Evolutionary conservation across 1,140 invertebrate genomes (phyloP).

Genomic region (Dendrolimus punctatus): DNA sequence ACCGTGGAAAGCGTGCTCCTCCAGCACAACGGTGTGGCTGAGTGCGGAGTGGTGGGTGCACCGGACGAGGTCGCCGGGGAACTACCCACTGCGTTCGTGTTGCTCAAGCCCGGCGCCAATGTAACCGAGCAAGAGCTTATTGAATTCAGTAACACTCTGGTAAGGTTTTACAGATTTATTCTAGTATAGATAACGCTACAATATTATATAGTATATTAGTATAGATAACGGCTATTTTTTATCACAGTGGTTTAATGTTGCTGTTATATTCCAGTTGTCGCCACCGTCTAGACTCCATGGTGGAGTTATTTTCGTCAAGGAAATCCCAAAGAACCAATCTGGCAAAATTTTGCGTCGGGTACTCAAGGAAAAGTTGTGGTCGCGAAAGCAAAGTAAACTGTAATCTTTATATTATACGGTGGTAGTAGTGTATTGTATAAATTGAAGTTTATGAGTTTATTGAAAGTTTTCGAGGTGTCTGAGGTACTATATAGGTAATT

Average conservation of each 20-base stretch:
- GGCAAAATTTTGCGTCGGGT: constrained; percentile 76
- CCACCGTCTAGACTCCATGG: constrained; percentile 65
- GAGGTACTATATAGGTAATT: too few species aligned
- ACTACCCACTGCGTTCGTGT: constrained; percentile 78
- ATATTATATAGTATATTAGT: too few species aligned
- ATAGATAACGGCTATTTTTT: too few species aligned
- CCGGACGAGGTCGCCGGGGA: constrained; percentile 79
- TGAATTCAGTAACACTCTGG: constrained; percentile 61
- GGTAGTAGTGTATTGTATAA: too few species aligned
- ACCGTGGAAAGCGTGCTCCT: constrained; percentile 74
- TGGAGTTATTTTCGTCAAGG: constrained; percentile 74
- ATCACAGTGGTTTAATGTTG: too few species aligned
- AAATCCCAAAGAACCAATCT: constrained; percentile 75
- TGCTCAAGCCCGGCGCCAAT: constrained; percentile 64
- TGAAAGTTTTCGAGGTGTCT: too few species aligned
- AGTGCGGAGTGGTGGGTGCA: constrained; percentile 84
- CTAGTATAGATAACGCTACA: neutral
- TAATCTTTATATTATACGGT: constrained; percentile 7
- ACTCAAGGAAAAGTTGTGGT: constrained; percentile 42
- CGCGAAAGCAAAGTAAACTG: constrained; percentile 26
- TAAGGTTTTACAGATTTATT: too few species aligned
- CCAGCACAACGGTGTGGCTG: constrained; percentile 77
- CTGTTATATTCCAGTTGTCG: constrained; percentile 37
- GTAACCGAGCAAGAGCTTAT: constrained; percentile 70
- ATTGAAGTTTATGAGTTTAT: too few species aligned